Evolutionary conservation across 2,888 invertebrate species (phyloP), one percentile per base, ranked within the genome.

Genomic region (Tetragonula carbonaria): DNA sequence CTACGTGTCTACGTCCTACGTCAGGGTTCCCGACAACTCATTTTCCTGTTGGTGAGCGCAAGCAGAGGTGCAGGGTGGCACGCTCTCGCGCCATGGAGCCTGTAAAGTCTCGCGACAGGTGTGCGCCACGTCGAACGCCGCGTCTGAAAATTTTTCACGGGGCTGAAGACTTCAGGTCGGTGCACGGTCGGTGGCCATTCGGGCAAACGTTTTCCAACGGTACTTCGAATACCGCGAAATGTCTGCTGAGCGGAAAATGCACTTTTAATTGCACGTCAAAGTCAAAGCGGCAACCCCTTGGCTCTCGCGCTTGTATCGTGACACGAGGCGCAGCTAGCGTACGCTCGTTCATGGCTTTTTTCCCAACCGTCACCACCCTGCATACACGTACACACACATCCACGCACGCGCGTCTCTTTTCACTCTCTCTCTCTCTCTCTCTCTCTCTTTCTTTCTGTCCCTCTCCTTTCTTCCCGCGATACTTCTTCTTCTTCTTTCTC

Each of bases 251-350:
- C 91, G 91, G 90, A 91, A 92, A 93, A 91, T 92, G 90, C 90
- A 91, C 92, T 93, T 93, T 93, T 93, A 93, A 92, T 93, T 92
- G 91, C 92, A 90, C 91, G 91, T 92, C 91, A 92, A 92, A 92
- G 92, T 92, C 91, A 91, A 91, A 91, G 91, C 79, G 70, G 50
- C 85, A 76, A 76, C 70, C 84, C 76, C 79, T n/a, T 51, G 68
- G 66, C 74, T 53, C 33, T 14, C 59, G 50, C 59, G 45, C 59
- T 68, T 80, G 16, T 51, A 65, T 74, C 82, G 74, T 71, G 80
- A 71, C 79, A 71, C 82, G 80, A 70, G 70, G 53, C 63, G 33
- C 63, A 65, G 62, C 53, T 55, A 55, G 50, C 67, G 16, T 51
- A 23, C 71, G 71, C 71, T 63, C 78, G 72, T 72, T 65, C 78